These are phyloP conservation scores for Sandelia bainsii DNA, from an alignment of 2,797 vertebrate species.

Conservation along the genomic window DNA sequence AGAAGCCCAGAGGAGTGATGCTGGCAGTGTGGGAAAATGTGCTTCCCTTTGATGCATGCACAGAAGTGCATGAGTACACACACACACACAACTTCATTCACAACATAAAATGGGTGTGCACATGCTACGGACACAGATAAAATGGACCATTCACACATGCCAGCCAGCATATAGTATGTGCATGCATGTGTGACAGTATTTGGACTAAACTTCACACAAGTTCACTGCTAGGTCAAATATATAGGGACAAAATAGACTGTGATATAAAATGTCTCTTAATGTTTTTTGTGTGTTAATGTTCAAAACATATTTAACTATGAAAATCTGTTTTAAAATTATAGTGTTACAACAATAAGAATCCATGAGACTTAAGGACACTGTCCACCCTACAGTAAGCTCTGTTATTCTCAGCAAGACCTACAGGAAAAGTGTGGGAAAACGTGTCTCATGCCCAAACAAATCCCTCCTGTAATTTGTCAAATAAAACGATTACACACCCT, in stretches of 20 bases:
- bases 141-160: conserved; percentile 47
- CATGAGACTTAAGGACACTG: conserved; percentile 29
- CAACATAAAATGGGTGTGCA: conserved; percentile 47
- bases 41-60: conserved; percentile 71
- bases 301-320: conserved; percentile 10
- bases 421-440: conserved; percentile 66
- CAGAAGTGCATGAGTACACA: conserved; percentile 51
- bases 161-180: conserved; percentile 5
- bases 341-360: conserved; percentile 24
- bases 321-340: conserved; percentile 17
- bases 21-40: conserved; percentile 89
- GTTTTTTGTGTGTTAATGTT: conserved; percentile 8
- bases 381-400: conserved; percentile 35
- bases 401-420: conserved; percentile 63
- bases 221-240: not conserved
- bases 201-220: conserved; percentile 21
- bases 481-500: conserved; percentile 77
- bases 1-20: conserved; percentile 83
- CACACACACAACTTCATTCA: conserved; percentile 62
- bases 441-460: conserved; percentile 50
- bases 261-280: conserved; percentile 4
- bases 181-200: not conserved
- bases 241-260: conserved; percentile 1
- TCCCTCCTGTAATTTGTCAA: conserved; percentile 76
- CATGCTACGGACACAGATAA: conserved; percentile 59